phyloP scores from a whole-genome alignment of 2,113 vertebrate genomes.

The Pterocles burchelli region DNA sequence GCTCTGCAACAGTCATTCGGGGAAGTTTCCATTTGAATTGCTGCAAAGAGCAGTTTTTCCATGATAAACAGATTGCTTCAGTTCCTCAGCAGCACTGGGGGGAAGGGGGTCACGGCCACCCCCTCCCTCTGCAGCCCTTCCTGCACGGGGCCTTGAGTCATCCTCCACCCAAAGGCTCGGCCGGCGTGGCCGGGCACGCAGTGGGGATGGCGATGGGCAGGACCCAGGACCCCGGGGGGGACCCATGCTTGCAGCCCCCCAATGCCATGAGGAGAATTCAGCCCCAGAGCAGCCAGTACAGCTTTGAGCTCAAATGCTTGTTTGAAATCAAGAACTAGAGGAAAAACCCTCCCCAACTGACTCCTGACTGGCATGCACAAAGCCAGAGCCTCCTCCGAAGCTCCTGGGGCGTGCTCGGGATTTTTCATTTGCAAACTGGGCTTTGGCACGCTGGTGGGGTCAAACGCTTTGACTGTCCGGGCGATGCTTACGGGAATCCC shows the following conservation, averaged over 20 bases:
- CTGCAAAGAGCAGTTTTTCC: slow-evolving; percentile 64
- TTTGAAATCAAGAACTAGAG: background rate
- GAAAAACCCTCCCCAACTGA: background rate
- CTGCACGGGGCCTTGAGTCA: slow-evolving; percentile 49
- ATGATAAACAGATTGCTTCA: slow-evolving; percentile 64
- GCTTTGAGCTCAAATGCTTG: background rate
- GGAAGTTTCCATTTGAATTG: slow-evolving; percentile 68
- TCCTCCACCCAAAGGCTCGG: background rate
- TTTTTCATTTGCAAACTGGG: rapidly evolving
- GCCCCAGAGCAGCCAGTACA: background rate
- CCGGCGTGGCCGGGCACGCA: rapidly evolving
- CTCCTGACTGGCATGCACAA: rapidly evolving
- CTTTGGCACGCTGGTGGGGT: rapidly evolving
- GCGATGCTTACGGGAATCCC: rapidly evolving
- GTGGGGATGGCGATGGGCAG: background rate
- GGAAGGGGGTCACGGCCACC: background rate
- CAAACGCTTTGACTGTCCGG: rapidly evolving
- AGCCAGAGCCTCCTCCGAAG: background rate
- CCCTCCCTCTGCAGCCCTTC: background rate
- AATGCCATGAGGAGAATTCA: background rate
- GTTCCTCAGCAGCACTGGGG: slow-evolving; percentile 30
- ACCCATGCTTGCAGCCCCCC: background rate
- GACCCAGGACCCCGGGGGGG: rapidly evolving
- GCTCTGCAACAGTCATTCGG: slow-evolving; percentile 59
- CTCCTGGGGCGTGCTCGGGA: rapidly evolving